phyloP scores from a whole-genome alignment of 1,140 invertebrate species.

The Brachionus calyciflorus region DNA sequence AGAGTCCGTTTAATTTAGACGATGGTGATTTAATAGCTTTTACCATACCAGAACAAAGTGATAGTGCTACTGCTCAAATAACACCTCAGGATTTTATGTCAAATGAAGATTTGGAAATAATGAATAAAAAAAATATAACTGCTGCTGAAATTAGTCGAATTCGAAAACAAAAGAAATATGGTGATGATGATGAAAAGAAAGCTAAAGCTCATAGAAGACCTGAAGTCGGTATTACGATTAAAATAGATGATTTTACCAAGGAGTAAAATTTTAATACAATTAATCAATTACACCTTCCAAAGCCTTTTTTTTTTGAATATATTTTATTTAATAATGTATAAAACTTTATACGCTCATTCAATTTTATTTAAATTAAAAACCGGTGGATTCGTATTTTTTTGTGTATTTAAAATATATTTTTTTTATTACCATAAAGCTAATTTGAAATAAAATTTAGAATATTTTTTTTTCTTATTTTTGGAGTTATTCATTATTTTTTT shows the following conservation, averaged over 20 bases:
- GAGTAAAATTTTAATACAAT: constrained; percentile 21
- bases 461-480: too few species aligned
- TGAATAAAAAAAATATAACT: constrained; percentile 26
- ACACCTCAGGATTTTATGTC: constrained; percentile 40
- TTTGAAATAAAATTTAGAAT: too few species aligned
- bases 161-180: neutral
- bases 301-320: neutral
- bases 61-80: neutral
- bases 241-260: constrained; percentile 51
- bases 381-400: too few species aligned
- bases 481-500: too few species aligned
- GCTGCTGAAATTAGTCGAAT: constrained; percentile 19
- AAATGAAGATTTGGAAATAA: neutral
- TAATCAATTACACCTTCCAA: too few species aligned
- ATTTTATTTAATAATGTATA: neutral
- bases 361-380: too few species aligned
- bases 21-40: constrained; percentile 15
- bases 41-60: neutral
- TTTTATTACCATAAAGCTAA: too few species aligned
- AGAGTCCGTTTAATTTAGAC: constrained; percentile 12
- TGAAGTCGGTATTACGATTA: constrained; percentile 53
- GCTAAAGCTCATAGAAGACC: constrained; percentile 35
- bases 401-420: too few species aligned
- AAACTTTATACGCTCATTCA: too few species aligned
- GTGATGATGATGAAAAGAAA: neutral